Percentiles rank a stretch among this genome's conserved stretches.
These are phyloP conservation scores for Leptinotarsa juncta DNA, from an alignment of 2,888 invertebrate species.

Conservation along the genomic window DNA sequence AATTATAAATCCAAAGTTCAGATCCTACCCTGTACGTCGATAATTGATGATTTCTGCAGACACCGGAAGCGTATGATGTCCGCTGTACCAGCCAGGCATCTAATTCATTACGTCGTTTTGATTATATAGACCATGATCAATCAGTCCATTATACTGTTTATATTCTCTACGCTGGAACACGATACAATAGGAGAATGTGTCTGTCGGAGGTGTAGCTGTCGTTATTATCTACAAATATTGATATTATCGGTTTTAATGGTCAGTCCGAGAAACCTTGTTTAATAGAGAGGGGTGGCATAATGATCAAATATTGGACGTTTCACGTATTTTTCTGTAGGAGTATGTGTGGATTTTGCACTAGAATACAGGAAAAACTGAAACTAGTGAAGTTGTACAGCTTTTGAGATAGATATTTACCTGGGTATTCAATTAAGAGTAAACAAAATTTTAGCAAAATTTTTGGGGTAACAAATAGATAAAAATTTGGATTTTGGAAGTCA, in stretches of 20 bases:
- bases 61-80: neutral
- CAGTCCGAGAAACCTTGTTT: neutral
- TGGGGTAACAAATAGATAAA: no score
- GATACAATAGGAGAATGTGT: neutral
- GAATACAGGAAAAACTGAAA: no score
- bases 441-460: no score
- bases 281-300: neutral
- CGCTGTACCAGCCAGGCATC: neutral
- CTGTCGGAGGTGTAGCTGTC: neutral
- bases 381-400: no score
- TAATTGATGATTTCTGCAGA: neutral
- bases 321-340: neutral
- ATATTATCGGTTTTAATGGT: conserved; percentile 5
- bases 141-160: conserved; percentile 1
- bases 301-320: neutral
- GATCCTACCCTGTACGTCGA: no score
- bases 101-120: neutral
- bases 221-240: conserved; percentile 2
- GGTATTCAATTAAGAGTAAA: no score
- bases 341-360: no score
- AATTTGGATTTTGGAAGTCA: no score
- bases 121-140: conserved; percentile 2
- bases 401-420: no score
- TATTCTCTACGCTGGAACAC: neutral
- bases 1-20: no score